A percentile compares a stretch with the other conserved stretches of the same genome.
These are phyloP conservation scores for Acleris holmiana DNA, from an alignment of 2,888 invertebrate species.

Conservation along the genomic window DNA sequence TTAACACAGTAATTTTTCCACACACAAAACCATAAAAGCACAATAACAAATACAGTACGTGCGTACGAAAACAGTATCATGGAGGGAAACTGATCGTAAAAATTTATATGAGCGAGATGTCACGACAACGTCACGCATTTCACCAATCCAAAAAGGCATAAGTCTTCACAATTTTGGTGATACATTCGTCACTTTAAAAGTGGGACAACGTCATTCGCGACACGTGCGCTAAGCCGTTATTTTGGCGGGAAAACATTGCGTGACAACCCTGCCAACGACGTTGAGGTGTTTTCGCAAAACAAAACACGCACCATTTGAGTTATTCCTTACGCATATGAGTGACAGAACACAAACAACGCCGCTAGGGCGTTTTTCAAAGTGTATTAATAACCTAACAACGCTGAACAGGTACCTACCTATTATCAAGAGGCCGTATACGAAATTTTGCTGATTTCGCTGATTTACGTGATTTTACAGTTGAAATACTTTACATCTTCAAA, in stretches of 20 bases:
- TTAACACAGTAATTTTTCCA: not conserved
- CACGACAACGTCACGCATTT: conserved; percentile 57
- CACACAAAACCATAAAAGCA: conserved; percentile 10
- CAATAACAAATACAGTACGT: conserved; percentile 27
- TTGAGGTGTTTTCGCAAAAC: conserved; percentile 54
- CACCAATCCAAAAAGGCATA: conserved; percentile 24
- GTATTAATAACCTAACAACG: not conserved
- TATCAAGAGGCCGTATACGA: too few species aligned
- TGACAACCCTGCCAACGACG: conserved; percentile 61
- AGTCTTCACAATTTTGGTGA: not conserved
- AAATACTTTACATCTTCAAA: too few species aligned
- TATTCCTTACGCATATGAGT: conserved; percentile 54
- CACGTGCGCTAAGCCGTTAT: conserved; percentile 53
- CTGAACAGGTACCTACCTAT: too few species aligned
- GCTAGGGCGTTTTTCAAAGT: not conserved
- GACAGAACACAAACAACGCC: conserved; percentile 18
- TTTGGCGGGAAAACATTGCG: conserved; percentile 63
- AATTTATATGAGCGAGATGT: conserved; percentile 70
- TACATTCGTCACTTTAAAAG: conserved; percentile 17
- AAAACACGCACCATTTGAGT: conserved; percentile 64
- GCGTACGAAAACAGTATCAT: conserved; percentile 54
- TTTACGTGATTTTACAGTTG: too few species aligned
- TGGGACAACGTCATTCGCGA: conserved; percentile 39
- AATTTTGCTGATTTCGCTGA: too few species aligned
- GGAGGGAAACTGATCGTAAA: conserved; percentile 61